These are phyloP conservation scores for Acanthosepion lycidas DNA, from an alignment of 2,888 invertebrate genomes.

Conservation along the genomic window DNA sequence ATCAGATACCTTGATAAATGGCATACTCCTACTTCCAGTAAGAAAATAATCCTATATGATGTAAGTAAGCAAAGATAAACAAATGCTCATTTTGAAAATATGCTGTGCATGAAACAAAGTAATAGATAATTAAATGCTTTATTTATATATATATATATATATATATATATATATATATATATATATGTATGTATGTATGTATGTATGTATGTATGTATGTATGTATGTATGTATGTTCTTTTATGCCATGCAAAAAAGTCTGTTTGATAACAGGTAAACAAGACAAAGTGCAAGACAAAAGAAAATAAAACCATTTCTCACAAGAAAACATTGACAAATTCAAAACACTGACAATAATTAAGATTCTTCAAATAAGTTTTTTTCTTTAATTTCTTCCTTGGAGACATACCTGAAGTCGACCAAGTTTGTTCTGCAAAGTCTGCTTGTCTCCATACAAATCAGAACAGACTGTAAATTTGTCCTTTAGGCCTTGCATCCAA, in stretches of 20 bases:
- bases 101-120: too few relatives aligned
- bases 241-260: neutral
- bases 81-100: too few relatives aligned
- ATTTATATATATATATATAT: too few relatives aligned
- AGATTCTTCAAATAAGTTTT: neutral
- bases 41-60: too few relatives aligned
- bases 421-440: conserved; percentile 78
- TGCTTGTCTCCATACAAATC: conserved; percentile 90
- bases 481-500: conserved; percentile 86
- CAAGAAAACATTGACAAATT: neutral
- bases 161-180: too few relatives aligned
- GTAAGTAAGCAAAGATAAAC: too few relatives aligned
- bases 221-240: too few relatives aligned
- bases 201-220: too few relatives aligned
- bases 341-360: neutral
- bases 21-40: too few relatives aligned
- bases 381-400: neutral
- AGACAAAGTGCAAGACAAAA: neutral
- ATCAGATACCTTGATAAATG: too few relatives aligned
- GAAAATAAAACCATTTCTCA: neutral
- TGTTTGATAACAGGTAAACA: neutral
- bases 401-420: conserved; percentile 63
- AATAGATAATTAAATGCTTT: too few relatives aligned
- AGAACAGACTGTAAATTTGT: conserved; percentile 85
- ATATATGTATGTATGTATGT: too few relatives aligned